phyloP scores from a whole-genome alignment of 1,140 invertebrate genomes.

The Cherax quadricarinatus region DNA sequence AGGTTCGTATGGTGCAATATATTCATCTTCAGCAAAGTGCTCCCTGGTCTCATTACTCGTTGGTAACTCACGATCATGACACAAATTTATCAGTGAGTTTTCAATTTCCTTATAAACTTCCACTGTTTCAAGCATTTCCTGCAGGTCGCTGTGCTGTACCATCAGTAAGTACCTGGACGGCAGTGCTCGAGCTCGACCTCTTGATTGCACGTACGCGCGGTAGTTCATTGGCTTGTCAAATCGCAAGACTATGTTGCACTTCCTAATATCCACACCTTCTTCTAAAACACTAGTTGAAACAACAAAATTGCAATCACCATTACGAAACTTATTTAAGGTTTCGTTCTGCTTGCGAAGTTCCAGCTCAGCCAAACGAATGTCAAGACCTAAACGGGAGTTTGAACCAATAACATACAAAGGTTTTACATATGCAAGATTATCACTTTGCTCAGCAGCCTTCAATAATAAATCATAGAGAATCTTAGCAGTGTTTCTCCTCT shows the following conservation, averaged over 20 bases:
- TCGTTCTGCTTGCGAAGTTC: constrained; percentile 72
- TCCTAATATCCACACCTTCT: constrained; percentile 90
- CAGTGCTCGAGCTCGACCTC: constrained; percentile 70
- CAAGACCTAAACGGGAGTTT: constrained; percentile 63
- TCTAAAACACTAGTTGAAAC: constrained; percentile 89
- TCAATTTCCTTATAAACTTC: constrained; percentile 64
- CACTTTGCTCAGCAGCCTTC: constrained; percentile 61
- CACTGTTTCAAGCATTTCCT: constrained; percentile 24
- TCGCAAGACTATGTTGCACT: constrained; percentile 87
- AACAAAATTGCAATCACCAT: constrained; percentile 84
- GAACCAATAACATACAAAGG: constrained; percentile 86
- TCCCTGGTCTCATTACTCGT: constrained; percentile 16
- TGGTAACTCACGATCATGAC: constrained; percentile 57
- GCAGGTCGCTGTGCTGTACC: background rate
- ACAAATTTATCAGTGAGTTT: constrained; percentile 20
- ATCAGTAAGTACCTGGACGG: constrained; percentile 72
- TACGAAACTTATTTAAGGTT: constrained; percentile 79
- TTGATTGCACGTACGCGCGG: constrained; percentile 72
- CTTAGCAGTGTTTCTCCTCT: constrained; percentile 86
- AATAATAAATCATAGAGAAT: constrained; percentile 82
- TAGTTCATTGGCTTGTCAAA: constrained; percentile 80
- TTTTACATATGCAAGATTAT: constrained; percentile 80
- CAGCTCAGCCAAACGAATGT: constrained; percentile 75
- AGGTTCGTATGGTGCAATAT: constrained; percentile 44
- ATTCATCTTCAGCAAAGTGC: constrained; percentile 58